phyloP scores from a whole-genome alignment of 2,113 vertebrate genomes.

The Ariopsis seemanni region DNA sequence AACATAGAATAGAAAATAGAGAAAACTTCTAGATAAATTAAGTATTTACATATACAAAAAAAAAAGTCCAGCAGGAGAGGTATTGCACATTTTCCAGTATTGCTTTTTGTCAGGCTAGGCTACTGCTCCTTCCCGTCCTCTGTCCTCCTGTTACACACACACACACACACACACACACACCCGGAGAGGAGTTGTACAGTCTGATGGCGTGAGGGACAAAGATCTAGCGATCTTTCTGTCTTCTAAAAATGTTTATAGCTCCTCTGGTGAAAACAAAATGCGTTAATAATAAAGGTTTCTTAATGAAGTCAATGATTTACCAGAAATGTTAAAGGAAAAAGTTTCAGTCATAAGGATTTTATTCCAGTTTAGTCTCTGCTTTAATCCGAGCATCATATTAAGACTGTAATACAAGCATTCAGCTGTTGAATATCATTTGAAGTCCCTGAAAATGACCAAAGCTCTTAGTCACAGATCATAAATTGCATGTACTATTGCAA shows the following conservation, averaged over 20 bases:
- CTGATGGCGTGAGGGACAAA: no score
- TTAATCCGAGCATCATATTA: background rate
- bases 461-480: constrained; percentile 4
- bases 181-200: no score
- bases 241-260: background rate
- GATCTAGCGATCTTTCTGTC: background rate
- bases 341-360: background rate
- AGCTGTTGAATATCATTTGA: background rate
- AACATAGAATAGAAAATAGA: no score
- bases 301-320: background rate
- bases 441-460: background rate
- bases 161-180: no score
- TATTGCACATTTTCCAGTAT: no score
- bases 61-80: no score
- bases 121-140: no score
- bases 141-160: no score
- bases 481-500: background rate
- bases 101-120: no score
- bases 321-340: background rate
- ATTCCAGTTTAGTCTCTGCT: background rate
- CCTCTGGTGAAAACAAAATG: background rate
- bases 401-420: background rate
- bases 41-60: no score
- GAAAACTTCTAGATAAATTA: no score
- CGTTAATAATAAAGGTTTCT: background rate